Percentiles rank a stretch among this genome's conserved stretches.
phyloP scores from a whole-genome alignment of 2,888 invertebrate genomes.

The Epirrhoe alternata region DNA sequence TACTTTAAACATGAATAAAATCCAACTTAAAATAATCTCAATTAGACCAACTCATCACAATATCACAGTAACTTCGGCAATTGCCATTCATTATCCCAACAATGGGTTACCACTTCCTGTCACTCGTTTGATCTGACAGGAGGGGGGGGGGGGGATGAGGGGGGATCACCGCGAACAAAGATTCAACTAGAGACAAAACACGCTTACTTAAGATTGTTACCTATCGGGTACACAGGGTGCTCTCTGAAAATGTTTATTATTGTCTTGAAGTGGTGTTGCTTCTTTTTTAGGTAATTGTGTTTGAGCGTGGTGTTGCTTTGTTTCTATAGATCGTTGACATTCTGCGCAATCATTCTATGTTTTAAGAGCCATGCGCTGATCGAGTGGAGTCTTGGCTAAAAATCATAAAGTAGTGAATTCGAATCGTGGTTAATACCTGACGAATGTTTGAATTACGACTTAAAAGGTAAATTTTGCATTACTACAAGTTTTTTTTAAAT shows the following conservation, averaged over 20 bases:
- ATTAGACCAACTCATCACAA: slow-evolving; percentile 17
- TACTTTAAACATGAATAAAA: background rate
- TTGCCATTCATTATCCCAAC: slow-evolving; percentile 47
- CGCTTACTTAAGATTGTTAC: slow-evolving; percentile 73
- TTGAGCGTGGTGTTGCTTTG: too few relatives aligned
- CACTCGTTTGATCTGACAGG: slow-evolving; percentile 70
- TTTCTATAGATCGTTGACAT: too few relatives aligned
- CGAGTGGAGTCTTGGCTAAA: too few relatives aligned
- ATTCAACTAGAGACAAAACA: slow-evolving; percentile 79
- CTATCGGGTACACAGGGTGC: slow-evolving; percentile 62
- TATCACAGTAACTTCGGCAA: slow-evolving; percentile 35
- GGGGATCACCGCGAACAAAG: slow-evolving; percentile 70
- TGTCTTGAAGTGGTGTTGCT: too few relatives aligned
- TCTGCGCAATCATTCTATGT: too few relatives aligned
- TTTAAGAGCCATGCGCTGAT: too few relatives aligned
- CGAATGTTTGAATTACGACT: too few relatives aligned
- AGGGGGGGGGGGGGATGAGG: slow-evolving; percentile 43
- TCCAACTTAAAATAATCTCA: background rate
- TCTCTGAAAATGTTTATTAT: background rate
- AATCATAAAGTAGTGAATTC: too few relatives aligned
- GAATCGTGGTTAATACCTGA: too few relatives aligned
- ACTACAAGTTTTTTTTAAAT: too few relatives aligned
- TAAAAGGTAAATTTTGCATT: too few relatives aligned
- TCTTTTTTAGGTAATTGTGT: too few relatives aligned
- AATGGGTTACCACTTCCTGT: slow-evolving; percentile 56